Percentiles rank a stretch among this genome's conserved stretches.
Evolutionary conservation across 2,113 vertebrate genomes (phyloP).

Genomic region (Enhydra lutris): DNA sequence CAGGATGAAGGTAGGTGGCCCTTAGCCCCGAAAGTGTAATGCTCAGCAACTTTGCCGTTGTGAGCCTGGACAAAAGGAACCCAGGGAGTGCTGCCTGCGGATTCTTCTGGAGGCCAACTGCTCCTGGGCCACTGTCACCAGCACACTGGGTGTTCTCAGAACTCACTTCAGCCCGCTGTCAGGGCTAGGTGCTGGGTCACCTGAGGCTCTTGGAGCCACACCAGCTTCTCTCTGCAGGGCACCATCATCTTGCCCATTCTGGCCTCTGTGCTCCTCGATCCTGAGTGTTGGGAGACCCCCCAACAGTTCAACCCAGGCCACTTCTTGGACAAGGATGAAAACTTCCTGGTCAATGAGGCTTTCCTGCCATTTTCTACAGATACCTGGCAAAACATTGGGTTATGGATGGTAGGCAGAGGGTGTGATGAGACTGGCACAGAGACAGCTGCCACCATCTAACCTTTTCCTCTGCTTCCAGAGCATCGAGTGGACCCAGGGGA

Average conservation of each 20-base stretch:
- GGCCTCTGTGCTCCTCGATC: conserved; percentile 61
- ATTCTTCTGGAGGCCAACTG: neutral
- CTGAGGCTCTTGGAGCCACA: neutral
- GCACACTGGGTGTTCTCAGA: neutral
- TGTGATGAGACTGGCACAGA: too few species aligned
- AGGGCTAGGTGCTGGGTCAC: neutral
- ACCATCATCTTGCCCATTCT: conserved; percentile 39
- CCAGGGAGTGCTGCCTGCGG: neutral
- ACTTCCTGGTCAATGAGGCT: conserved; percentile 75
- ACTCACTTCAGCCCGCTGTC: neutral
- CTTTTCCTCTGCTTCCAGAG: conserved; percentile 58
- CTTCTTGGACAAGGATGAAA: conserved; percentile 79
- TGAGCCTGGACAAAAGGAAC: neutral
- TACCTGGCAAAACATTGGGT: neutral
- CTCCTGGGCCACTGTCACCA: too few species aligned
- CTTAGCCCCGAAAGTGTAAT: neutral
- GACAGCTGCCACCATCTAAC: neutral
- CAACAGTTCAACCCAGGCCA: conserved; percentile 73
- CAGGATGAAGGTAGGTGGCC: neutral
- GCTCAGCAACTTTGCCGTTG: neutral
- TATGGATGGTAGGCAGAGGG: neutral
- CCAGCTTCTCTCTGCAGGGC: neutral
- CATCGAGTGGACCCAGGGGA: conserved; percentile 72
- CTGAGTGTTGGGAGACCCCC: conserved; percentile 39
- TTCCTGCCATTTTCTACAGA: conserved; percentile 83